Conservation (phyloP, 2,797 vertebrate species). For the Balearica regulorum region DNA sequence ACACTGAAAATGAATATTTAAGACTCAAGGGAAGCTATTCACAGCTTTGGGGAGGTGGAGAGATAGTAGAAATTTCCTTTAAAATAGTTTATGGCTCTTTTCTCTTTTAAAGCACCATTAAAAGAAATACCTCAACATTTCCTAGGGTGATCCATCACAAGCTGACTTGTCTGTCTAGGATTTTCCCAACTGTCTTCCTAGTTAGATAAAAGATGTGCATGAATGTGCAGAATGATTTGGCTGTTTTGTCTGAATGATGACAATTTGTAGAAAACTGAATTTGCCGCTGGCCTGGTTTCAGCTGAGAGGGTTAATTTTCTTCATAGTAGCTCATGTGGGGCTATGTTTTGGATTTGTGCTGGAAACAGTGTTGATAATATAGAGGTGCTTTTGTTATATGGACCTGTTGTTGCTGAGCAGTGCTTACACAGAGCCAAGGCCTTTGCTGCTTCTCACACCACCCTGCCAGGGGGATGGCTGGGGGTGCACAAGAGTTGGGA, state of each 20-base stretch:
- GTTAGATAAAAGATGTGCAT: background rate
- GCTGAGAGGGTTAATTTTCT: too few relatives aligned
- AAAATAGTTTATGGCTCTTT: background rate
- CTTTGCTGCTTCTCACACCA: too few relatives aligned
- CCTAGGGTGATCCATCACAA: background rate
- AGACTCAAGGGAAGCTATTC: background rate
- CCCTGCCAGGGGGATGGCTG: too few relatives aligned
- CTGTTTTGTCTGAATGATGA: background rate
- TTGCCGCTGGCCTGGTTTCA: background rate
- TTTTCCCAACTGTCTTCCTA: constrained; percentile 3
- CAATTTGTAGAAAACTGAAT: background rate
- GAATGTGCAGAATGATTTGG: background rate
- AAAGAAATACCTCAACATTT: background rate
- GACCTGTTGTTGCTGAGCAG: too few relatives aligned
- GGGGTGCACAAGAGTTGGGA: too few relatives aligned
- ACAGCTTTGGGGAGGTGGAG: background rate
- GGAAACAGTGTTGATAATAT: too few relatives aligned
- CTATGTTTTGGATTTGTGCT: too few relatives aligned
- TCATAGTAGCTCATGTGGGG: too few relatives aligned
- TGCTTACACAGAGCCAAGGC: too few relatives aligned
- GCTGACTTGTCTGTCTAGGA: background rate
- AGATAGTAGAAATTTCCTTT: background rate
- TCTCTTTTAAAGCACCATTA: background rate
- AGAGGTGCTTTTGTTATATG: too few relatives aligned
- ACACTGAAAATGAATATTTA: background rate